A percentile compares a stretch with the other conserved stretches of the same genome.
These are phyloP conservation scores for Drosophila silvestris DNA, from an alignment of 2,888 invertebrate species.

Conservation along the genomic window DNA sequence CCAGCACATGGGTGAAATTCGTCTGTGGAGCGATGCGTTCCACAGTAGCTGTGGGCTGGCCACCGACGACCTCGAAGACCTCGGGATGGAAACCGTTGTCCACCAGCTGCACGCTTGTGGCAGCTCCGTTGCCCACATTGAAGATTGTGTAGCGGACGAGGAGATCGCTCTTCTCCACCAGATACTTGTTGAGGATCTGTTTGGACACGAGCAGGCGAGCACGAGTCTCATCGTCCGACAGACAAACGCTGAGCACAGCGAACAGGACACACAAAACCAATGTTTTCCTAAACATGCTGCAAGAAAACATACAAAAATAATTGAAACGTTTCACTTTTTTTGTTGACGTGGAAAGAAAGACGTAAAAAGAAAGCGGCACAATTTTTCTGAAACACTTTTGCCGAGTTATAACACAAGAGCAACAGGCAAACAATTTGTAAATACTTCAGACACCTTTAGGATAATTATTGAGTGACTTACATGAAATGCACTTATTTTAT, in stretches of 20 bases:
- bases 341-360: constrained; percentile 79
- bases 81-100: constrained; percentile 97
- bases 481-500: constrained; percentile 47
- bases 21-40: constrained; percentile 96
- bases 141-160: constrained; percentile 97
- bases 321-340: constrained; percentile 65
- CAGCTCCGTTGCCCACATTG: constrained; percentile 96
- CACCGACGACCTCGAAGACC: constrained; percentile 95
- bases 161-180: constrained; percentile 98
- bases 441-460: background rate
- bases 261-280: constrained; percentile 70
- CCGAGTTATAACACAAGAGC: constrained; percentile 4
- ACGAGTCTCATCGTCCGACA: constrained; percentile 88
- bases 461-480: constrained; percentile 55
- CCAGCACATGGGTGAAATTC: constrained; percentile 97
- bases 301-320: constrained; percentile 27
- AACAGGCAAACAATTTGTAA: background rate
- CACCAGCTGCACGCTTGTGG: constrained; percentile 92
- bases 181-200: constrained; percentile 96
- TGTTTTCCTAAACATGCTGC: constrained; percentile 71
- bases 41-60: constrained; percentile 92
- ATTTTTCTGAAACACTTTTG: background rate
- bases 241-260: constrained; percentile 76
- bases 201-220: constrained; percentile 96
- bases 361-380: constrained; percentile 17